Conservation (phyloP, 2,888 invertebrate species). For the Acanthopleura granulata region DNA sequence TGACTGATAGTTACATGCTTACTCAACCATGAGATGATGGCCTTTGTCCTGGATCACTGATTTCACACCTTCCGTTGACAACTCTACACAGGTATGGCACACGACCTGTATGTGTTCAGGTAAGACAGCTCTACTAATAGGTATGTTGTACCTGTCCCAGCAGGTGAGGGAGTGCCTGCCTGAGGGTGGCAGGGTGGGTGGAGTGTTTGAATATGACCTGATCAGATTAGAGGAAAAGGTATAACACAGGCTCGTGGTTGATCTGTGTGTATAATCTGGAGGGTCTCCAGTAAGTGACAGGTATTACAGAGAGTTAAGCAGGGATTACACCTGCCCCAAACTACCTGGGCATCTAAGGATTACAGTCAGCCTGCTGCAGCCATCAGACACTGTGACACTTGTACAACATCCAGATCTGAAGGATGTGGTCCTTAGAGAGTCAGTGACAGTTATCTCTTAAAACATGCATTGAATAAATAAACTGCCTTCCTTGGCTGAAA, state of each 20-base stretch:
- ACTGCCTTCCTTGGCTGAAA: too few species aligned
- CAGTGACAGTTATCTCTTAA: too few species aligned
- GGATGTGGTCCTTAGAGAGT: too few species aligned
- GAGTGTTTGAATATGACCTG: neutral
- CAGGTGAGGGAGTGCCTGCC: too few species aligned
- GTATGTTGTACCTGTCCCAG: neutral
- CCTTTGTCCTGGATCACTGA: neutral
- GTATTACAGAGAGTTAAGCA: neutral
- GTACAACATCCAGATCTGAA: too few species aligned
- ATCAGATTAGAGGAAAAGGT: neutral
- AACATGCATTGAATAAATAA: too few species aligned
- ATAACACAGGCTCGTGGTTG: neutral
- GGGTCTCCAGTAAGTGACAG: neutral
- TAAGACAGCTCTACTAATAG: neutral
- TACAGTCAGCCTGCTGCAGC: too few species aligned
- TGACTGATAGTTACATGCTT: neutral
- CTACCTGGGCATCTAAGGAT: too few species aligned
- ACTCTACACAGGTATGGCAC: neutral
- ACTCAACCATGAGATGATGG: conserved; percentile 4
- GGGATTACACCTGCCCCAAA: neutral
- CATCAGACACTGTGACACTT: too few species aligned
- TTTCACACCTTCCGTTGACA: neutral
- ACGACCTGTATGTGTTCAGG: neutral
- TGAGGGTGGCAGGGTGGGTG: neutral
- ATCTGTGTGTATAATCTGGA: too few species aligned